These are phyloP conservation scores for Mus minutoides DNA, from an alignment of 2,797 vertebrate species.

Conservation along the genomic window DNA sequence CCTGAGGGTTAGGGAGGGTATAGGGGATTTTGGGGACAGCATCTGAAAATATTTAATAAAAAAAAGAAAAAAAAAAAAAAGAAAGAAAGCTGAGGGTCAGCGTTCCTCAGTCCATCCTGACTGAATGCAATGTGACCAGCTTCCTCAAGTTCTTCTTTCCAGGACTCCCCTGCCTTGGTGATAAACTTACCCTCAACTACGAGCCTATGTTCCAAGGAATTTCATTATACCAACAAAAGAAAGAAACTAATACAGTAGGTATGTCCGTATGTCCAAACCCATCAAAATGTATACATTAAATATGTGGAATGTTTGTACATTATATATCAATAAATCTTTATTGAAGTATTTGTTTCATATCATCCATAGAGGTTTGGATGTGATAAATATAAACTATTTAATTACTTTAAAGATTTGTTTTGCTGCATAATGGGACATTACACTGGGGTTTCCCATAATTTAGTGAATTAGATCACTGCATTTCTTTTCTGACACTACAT, in stretches of 20 bases:
- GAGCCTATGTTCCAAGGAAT: background rate
- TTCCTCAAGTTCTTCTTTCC: background rate
- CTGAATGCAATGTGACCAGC: background rate
- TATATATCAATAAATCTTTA: background rate
- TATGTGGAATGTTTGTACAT: background rate
- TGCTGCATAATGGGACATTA: background rate
- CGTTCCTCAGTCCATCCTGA: background rate
- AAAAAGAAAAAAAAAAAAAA: too few species aligned
- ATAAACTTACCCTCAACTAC: background rate
- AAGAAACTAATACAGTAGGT: background rate
- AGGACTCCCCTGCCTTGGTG: background rate
- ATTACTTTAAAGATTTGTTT: background rate
- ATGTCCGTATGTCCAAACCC: background rate
- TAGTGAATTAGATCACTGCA: slow-evolving; percentile 14
- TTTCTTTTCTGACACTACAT: slow-evolving; percentile 26
- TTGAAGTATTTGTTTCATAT: background rate
- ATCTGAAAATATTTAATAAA: too few species aligned
- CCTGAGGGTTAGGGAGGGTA: background rate
- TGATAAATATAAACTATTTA: background rate
- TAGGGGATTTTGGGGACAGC: too few species aligned
- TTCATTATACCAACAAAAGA: background rate
- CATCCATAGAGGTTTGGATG: background rate
- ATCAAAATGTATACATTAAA: background rate
- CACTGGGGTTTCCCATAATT: background rate
- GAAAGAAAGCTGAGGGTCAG: background rate